Conservation (phyloP, 2,797 vertebrate species). For the Pipistrellus nathusii region DNA sequence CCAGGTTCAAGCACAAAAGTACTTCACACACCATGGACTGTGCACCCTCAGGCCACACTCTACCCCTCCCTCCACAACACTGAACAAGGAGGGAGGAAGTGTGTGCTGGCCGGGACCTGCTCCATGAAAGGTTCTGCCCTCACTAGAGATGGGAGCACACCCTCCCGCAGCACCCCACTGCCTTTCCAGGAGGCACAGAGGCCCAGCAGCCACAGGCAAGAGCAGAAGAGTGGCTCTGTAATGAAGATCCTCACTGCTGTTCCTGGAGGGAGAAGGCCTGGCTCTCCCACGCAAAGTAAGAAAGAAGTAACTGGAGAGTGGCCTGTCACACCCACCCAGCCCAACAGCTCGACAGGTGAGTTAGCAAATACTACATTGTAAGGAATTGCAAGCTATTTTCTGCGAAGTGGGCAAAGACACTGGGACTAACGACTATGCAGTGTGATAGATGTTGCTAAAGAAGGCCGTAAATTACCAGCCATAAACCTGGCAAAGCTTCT, state of each 20-base stretch:
- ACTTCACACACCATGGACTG: not conserved
- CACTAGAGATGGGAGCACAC: not conserved
- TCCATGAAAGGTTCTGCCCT: not conserved
- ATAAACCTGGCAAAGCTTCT: constrained; percentile 81
- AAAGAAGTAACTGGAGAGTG: constrained; percentile 56
- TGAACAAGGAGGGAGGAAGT: not conserved
- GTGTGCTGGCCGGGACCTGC: not conserved
- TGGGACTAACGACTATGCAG: constrained; percentile 76
- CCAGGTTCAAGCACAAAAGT: not conserved
- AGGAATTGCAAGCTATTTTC: constrained; percentile 82
- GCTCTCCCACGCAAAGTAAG: constrained; percentile 51
- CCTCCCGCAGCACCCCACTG: rapidly evolving
- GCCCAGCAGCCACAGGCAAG: rapidly evolving
- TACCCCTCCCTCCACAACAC: not conserved
- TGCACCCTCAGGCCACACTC: rapidly evolving
- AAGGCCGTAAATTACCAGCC: constrained; percentile 80
- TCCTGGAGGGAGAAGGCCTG: constrained; percentile 28
- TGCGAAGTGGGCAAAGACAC: constrained; percentile 83
- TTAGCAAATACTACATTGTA: constrained; percentile 73
- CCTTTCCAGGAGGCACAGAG: not conserved
- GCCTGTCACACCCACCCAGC: constrained; percentile 60
- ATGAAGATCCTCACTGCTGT: constrained; percentile 32
- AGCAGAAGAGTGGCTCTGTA: not conserved
- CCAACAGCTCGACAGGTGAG: constrained; percentile 71
- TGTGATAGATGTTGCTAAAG: constrained; percentile 83